Evolutionary conservation across 2,113 vertebrate species (phyloP).

Genomic region (Xiphophorus couchianus): DNA sequence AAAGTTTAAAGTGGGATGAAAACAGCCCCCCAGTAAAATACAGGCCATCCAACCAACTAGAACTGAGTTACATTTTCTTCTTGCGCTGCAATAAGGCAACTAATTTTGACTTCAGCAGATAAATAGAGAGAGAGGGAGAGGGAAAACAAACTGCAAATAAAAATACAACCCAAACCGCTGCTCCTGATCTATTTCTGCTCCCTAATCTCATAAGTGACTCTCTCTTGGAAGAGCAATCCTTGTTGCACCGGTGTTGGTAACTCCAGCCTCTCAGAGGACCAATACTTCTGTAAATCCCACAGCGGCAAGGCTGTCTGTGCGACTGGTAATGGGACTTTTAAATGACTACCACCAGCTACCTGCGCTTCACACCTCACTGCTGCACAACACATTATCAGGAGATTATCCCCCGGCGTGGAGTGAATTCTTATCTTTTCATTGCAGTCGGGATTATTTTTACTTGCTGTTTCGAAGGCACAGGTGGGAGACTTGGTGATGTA

Average conservation of each 20-base stretch:
- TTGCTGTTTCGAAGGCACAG: slow-evolving; percentile 35
- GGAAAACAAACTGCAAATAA: neutral
- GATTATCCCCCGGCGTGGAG: slow-evolving; percentile 60
- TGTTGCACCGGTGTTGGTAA: slow-evolving; percentile 39
- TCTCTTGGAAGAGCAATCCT: slow-evolving; percentile 22
- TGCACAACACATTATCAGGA: slow-evolving; percentile 60
- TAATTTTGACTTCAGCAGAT: neutral
- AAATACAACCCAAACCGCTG: neutral
- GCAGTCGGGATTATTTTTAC: slow-evolving; percentile 70
- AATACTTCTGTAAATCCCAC: slow-evolving; percentile 57
- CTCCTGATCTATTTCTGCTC: slow-evolving; percentile 40
- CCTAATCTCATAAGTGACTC: slow-evolving; percentile 47
- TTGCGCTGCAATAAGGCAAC: neutral
- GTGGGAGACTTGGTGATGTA: slow-evolving; percentile 40
- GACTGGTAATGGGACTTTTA: slow-evolving; percentile 58
- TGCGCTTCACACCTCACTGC: slow-evolving; percentile 43
- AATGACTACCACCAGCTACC: slow-evolving; percentile 49
- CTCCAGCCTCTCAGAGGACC: slow-evolving; percentile 54
- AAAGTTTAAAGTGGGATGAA: neutral
- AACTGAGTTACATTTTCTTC: neutral
- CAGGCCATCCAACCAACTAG: neutral
- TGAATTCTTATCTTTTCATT: slow-evolving; percentile 67
- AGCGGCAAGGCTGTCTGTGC: slow-evolving; percentile 30
- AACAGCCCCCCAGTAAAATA: neutral
- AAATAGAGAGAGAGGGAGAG: neutral